A percentile compares a stretch with the other conserved stretches of the same genome.
Conservation (phyloP, 2,797 vertebrate genomes). For the Acestrorhynchus altus region DNA sequence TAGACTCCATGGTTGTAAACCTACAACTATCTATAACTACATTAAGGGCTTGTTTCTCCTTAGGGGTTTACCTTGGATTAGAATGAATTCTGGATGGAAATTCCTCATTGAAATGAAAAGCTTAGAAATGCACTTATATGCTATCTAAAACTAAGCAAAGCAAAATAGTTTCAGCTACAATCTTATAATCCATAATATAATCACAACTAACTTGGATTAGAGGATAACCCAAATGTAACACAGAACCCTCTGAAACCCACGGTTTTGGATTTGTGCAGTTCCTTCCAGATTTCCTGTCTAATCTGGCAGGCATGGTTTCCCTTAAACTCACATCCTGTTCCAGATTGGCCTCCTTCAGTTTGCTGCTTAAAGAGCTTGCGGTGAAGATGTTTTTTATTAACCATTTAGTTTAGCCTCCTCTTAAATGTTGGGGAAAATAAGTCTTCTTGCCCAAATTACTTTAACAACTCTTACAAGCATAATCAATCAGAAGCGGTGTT, state of each 20-base stretch:
- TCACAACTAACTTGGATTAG: no score
- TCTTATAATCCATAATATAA: no score
- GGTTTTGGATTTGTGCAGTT: not conserved
- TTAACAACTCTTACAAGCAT: not conserved
- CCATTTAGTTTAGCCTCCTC: not conserved
- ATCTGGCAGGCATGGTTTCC: constrained; percentile 10
- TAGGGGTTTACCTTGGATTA: no score
- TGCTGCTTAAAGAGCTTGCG: not conserved
- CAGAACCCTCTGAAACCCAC: not conserved
- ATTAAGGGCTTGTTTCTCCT: no score
- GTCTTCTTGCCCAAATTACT: not conserved
- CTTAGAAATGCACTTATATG: no score
- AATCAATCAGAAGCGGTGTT: not conserved
- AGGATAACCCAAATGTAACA: not conserved
- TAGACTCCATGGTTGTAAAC: no score
- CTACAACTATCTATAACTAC: no score
- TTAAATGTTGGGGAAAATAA: not conserved
- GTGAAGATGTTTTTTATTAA: not conserved
- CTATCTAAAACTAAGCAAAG: no score
- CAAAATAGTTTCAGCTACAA: no score
- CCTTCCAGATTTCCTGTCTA: constrained; percentile 30
- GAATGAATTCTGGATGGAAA: no score
- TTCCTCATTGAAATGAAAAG: no score
- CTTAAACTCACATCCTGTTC: constrained; percentile 33
- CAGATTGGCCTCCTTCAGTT: constrained; percentile 11